Base-by-base conservation (phyloP, 2,113 vertebrate genomes). In the Rhynchomys soricoides region DNA sequence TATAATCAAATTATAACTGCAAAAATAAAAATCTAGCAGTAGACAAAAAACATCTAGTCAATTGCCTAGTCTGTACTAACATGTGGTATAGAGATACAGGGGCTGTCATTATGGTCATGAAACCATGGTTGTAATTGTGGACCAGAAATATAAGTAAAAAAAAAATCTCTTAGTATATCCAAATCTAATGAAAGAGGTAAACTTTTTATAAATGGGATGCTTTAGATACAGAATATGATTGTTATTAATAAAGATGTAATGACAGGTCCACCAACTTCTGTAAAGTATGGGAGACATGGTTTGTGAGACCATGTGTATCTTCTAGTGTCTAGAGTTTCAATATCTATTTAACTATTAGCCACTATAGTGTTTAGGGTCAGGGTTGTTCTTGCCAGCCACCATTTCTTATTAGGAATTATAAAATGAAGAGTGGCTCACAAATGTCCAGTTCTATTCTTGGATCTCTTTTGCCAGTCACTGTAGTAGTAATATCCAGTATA, bases 231-330 rank as follows among this genome's bases (percentile, higher is more conserved):
- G 11, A 17, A 13, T 77, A 50, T 59, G 3, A 10, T 81, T 26
- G 26, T 31, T n/a, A 43, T 50, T 21, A 40, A 40, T 40, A 50
- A 48, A 37, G 19, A 12, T 31, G 34, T 24, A 45, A 7, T 45
- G 68, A 37, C 12, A 26, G 4, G n/a, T 40, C 48, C 5, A 5
- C 34, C 86, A 71, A 29, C 8, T 55, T 24, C 11, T 70, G 0
- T 4, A 15, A 17, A 34, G 11, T n/a, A 55, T 40, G 48, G 22
- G 12, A 71, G 21, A 52, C 3, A 29, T 31, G 24, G 24, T 5
- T 26, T 50, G 7, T n/a, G 34, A 26, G 34, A n/a, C 8, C 50
- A 0, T 6, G 37, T 9, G 3, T 9, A 9, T 12, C 15, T 7
- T 43, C 16, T 40, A 34, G 22, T 17, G 68, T 79, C 4, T 17